phyloP scores from a whole-genome alignment of 2,888 invertebrate genomes.

The Suillia variegata region DNA sequence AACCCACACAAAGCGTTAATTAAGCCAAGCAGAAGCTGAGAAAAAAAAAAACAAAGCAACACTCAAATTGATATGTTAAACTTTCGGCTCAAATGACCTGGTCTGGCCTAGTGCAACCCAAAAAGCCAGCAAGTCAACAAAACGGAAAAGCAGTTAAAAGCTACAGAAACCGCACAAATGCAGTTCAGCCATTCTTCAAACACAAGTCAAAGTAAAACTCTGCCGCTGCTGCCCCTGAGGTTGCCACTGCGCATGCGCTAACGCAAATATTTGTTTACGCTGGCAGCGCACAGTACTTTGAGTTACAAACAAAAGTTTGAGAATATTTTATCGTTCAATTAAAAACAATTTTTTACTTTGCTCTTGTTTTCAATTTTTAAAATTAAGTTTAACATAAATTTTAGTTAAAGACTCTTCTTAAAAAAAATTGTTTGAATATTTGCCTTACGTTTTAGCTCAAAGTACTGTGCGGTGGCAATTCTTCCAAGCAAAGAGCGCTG shows the following conservation, averaged over 20 bases:
- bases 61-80: slow-evolving; percentile 50
- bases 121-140: slow-evolving; percentile 4
- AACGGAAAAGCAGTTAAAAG: slow-evolving; percentile 24
- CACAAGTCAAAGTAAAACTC: too few relatives aligned
- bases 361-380: not conserved
- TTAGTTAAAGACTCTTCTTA: not conserved
- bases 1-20: slow-evolving; percentile 43
- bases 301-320: not conserved
- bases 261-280: not conserved
- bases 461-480: not conserved
- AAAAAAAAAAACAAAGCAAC: slow-evolving; percentile 41
- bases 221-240: not conserved
- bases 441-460: not conserved
- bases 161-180: not conserved
- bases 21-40: slow-evolving; percentile 20
- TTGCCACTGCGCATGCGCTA: not conserved
- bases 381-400: too few relatives aligned
- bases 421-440: not conserved
- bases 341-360: not conserved
- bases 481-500: not conserved
- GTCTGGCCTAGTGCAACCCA: not conserved
- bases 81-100: slow-evolving; percentile 23
- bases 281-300: not conserved
- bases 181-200: not conserved
- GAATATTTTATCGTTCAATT: not conserved